These are phyloP conservation scores for Lytechinus variegatus DNA, from an alignment of 35 echinoderm and acorn worm species.

Conservation along the genomic window DNA sequence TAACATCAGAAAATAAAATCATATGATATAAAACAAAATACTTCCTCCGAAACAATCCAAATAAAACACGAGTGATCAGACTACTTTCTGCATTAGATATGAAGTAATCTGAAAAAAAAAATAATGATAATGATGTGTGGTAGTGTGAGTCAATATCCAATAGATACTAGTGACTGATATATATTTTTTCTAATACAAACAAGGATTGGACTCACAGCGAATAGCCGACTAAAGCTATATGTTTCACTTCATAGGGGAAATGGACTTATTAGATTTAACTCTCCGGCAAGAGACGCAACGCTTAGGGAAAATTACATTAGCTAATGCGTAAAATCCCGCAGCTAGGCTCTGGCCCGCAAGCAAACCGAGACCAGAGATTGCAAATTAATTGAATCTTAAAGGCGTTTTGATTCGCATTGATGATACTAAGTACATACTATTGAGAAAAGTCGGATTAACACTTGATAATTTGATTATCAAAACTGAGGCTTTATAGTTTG, in stretches of 20 bases:
- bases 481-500: neutral
- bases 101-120: neutral
- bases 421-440: constrained; percentile 49
- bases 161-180: neutral
- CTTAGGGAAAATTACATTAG: constrained; percentile 50
- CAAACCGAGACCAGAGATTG: constrained; percentile 35
- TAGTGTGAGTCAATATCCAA: too few species aligned
- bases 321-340: constrained; percentile 41
- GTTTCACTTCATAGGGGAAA: neutral
- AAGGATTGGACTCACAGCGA: neutral
- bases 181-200: neutral
- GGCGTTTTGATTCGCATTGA: constrained; percentile 48
- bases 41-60: too few species aligned
- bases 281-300: constrained; percentile 13
- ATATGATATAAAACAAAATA: too few species aligned
- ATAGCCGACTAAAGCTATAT: neutral
- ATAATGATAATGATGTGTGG: neutral
- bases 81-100: neutral
- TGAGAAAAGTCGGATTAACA: constrained; percentile 38
- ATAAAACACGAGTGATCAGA: neutral
- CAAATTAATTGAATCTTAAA: constrained; percentile 56
- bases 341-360: constrained; percentile 11
- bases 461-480: constrained; percentile 38
- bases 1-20: too few species aligned
- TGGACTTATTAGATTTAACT: constrained; percentile 42